Conservation (phyloP, 2,888 invertebrate genomes). For the Gortyna flavago region DNA sequence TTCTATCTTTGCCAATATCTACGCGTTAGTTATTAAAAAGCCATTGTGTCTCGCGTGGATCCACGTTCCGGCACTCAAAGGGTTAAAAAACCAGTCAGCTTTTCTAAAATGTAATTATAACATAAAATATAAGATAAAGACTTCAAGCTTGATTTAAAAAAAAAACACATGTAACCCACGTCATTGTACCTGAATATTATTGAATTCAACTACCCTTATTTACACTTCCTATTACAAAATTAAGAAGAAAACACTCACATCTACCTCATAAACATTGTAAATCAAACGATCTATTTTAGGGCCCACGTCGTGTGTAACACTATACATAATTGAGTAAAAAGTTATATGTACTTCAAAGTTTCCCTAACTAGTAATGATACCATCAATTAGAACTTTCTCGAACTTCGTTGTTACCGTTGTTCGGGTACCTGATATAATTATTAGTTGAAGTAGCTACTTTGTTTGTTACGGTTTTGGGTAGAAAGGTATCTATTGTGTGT, state of each 20-base stretch:
- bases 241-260: neutral
- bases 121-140: too few species aligned
- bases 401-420: conserved; percentile 61
- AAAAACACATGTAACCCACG: neutral
- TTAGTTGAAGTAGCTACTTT: conserved; percentile 55
- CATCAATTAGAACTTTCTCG: conserved; percentile 70
- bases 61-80: too few species aligned
- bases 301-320: conserved; percentile 5
- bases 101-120: too few species aligned
- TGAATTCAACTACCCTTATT: neutral
- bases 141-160: too few species aligned
- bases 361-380: conserved; percentile 60
- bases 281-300: conserved; percentile 1
- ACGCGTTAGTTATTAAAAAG: neutral
- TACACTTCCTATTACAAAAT: neutral
- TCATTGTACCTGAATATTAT: neutral
- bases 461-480: conserved; percentile 25
- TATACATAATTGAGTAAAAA: conserved; percentile 59
- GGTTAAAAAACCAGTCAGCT: too few species aligned
- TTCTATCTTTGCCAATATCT: neutral
- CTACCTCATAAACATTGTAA: neutral
- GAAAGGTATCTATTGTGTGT: conserved; percentile 31
- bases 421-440: conserved; percentile 65
- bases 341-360: conserved; percentile 52
- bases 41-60: too few species aligned